These are phyloP conservation scores for Callyntrura sp. DNA, from an alignment of 2,888 invertebrate species.

Conservation along the genomic window DNA sequence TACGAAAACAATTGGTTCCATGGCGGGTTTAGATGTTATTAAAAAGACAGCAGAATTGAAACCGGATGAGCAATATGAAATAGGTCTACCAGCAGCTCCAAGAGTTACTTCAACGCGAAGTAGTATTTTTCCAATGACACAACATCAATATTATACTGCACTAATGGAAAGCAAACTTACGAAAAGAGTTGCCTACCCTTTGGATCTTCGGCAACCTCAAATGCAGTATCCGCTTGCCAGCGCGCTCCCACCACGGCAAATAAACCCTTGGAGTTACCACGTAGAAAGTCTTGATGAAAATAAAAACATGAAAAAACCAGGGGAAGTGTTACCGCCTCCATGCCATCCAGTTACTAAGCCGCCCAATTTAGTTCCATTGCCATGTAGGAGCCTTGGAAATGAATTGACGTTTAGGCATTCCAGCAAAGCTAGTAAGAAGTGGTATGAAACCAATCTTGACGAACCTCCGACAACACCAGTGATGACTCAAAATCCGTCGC, in stretches of 20 bases:
- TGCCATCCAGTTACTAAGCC: constrained; percentile 2
- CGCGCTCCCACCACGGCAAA: neutral
- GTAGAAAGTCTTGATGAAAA: constrained; percentile 67
- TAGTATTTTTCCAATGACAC: constrained; percentile 74
- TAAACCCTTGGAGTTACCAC: constrained; percentile 32
- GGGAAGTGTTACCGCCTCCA: neutral
- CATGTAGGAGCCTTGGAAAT: constrained; percentile 65
- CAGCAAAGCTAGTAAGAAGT: constrained; percentile 61
- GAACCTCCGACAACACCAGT: constrained; percentile 55
- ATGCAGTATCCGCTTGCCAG: constrained; percentile 11
- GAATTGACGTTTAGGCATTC: constrained; percentile 67
- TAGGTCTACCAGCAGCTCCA: constrained; percentile 80
- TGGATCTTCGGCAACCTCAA: constrained; percentile 52
- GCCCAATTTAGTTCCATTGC: constrained; percentile 69
- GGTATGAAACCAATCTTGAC: constrained; percentile 79
- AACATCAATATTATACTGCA: constrained; percentile 73
- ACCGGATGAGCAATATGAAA: constrained; percentile 83
- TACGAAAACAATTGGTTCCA: constrained; percentile 82
- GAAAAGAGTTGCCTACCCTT: constrained; percentile 60
- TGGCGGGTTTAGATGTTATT: constrained; percentile 78
- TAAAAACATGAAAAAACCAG: constrained; percentile 68
- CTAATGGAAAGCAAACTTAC: constrained; percentile 69
- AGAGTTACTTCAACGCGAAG: constrained; percentile 59
- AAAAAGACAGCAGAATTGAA: constrained; percentile 77
- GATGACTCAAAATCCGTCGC: constrained; percentile 53